Conservation (phyloP, 2,888 invertebrate genomes). For the Watsonalla cultraria region DNA sequence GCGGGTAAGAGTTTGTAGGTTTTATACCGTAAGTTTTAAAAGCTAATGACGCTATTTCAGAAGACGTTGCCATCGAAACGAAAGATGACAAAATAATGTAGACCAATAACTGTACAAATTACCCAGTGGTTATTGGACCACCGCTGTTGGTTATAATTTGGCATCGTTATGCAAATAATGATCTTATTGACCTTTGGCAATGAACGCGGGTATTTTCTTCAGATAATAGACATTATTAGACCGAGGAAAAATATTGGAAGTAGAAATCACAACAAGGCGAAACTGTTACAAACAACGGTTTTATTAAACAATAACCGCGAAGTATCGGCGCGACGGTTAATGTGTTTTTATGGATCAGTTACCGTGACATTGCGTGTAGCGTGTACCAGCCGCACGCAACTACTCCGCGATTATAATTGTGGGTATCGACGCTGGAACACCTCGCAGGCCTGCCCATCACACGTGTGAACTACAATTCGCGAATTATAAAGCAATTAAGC, state of each 20-base stretch:
- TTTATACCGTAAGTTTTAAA: too few species aligned
- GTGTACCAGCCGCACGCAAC: conserved; percentile 13
- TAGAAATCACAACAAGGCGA: conserved; percentile 19
- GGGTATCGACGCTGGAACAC: background rate
- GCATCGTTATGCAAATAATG: conserved; percentile 22
- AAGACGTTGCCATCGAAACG: too few species aligned
- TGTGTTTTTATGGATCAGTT: conserved; percentile 21
- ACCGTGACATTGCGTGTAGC: conserved; percentile 16
- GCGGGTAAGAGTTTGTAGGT: too few species aligned
- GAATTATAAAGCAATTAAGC: background rate
- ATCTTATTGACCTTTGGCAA: background rate
- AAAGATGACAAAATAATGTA: background rate
- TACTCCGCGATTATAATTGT: conserved; percentile 2
- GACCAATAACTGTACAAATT: background rate
- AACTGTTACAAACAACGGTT: conserved; percentile 38
- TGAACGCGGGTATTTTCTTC: background rate
- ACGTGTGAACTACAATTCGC: background rate
- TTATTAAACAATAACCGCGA: conserved; percentile 28
- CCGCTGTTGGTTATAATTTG: conserved; percentile 17
- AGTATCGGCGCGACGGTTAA: conserved; percentile 19
- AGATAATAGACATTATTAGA: conserved; percentile 19
- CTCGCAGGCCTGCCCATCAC: background rate
- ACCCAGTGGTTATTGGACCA: conserved; percentile 18
- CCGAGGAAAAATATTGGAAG: conserved; percentile 26
- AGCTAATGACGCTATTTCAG: too few species aligned